phyloP scores from a whole-genome alignment of 2,797 vertebrate genomes.

The Dryobates pubescens region DNA sequence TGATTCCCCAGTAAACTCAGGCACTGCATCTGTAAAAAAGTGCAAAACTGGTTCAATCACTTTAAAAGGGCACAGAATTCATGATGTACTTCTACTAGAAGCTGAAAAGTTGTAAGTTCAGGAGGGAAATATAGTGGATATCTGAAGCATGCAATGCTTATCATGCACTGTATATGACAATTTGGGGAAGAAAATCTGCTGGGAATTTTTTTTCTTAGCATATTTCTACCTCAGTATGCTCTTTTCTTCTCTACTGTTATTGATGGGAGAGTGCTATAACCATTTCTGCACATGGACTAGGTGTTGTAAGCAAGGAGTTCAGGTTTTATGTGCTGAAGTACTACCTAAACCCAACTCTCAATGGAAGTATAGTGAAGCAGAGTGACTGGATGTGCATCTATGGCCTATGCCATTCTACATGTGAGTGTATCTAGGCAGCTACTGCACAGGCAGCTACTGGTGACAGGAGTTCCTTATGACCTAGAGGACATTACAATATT shows the following conservation, averaged over 20 bases:
- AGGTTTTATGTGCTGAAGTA: neutral
- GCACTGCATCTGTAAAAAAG: neutral
- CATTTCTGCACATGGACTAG: accelerated
- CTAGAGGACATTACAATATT: neutral
- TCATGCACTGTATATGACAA: neutral
- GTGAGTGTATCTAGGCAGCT: neutral
- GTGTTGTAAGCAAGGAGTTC: neutral
- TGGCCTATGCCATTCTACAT: neutral
- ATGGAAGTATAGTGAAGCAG: accelerated
- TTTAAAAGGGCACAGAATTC: neutral
- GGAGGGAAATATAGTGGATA: neutral
- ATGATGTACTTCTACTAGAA: neutral
- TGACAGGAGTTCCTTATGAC: neutral
- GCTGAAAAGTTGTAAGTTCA: neutral
- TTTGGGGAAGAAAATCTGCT: neutral
- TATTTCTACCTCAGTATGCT: neutral
- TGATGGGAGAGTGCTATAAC: neutral
- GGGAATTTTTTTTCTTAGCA: neutral
- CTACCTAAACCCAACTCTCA: neutral
- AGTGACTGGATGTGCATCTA: neutral
- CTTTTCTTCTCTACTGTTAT: neutral
- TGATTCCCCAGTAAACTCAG: neutral
- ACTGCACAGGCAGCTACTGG: neutral
- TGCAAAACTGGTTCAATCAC: neutral
- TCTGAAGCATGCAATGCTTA: neutral